Percentiles rank a stretch among this genome's conserved stretches.
Conservation (phyloP, 2,797 vertebrate genomes). For the Aphelocoma californica region DNA sequence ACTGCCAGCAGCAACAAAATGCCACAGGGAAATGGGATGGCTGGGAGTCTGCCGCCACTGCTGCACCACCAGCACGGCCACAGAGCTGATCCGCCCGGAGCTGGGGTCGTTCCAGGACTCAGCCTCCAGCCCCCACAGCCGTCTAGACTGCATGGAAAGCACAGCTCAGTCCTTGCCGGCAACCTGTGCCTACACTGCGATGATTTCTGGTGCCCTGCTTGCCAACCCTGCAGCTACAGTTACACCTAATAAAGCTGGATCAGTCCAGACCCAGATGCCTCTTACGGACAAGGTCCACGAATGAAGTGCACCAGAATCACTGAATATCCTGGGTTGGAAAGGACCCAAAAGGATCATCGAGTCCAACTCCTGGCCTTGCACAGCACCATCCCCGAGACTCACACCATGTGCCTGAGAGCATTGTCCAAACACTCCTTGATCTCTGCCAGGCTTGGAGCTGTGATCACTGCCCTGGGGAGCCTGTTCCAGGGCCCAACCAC, state of each 20-base stretch:
- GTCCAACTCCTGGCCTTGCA: neutral
- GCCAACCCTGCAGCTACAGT: neutral
- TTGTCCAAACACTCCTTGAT: rapidly evolving
- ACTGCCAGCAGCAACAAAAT: neutral
- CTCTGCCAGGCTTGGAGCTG: neutral
- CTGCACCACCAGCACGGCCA: neutral
- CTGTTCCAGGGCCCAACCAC: neutral
- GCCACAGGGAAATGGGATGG: rapidly evolving
- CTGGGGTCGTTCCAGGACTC: neutral
- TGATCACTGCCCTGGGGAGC: neutral
- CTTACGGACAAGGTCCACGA: neutral
- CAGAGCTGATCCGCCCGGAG: rapidly evolving
- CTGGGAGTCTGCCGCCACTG: neutral
- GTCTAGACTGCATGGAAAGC: rapidly evolving
- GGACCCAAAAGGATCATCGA: neutral
- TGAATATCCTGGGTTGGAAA: neutral
- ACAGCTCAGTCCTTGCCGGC: rapidly evolving
- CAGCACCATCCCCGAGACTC: neutral
- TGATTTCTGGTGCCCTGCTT: rapidly evolving
- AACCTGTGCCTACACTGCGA: rapidly evolving
- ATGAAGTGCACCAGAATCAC: neutral
- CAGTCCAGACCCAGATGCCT: neutral
- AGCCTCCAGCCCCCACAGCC: neutral
- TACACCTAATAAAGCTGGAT: neutral
- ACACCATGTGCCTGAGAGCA: neutral